Evolutionary conservation across 2,113 vertebrate species (phyloP).

Genomic region (Actenoides hombroni): DNA sequence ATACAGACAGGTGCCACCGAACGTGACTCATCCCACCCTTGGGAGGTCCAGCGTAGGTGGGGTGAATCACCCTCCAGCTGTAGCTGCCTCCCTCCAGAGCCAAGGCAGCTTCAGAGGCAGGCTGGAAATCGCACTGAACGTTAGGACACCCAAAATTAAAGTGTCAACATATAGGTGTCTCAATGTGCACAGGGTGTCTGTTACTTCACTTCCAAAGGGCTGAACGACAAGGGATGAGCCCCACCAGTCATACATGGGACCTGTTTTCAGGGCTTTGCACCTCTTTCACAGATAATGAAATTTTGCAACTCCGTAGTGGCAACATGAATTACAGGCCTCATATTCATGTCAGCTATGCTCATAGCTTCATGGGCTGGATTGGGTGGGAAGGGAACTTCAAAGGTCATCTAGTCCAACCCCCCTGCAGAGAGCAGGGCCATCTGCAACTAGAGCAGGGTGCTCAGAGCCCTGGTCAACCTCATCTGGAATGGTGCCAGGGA

Average conservation of each 20-base stretch:
- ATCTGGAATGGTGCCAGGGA: fast-evolving
- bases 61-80: neutral
- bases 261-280: neutral
- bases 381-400: neutral
- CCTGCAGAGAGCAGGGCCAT: neutral
- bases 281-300: neutral
- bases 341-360: neutral
- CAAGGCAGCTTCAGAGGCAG: neutral
- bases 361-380: neutral
- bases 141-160: neutral
- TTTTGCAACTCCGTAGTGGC: neutral
- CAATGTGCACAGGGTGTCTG: neutral
- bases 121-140: neutral
- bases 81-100: neutral
- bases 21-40: slow-evolving; percentile 21
- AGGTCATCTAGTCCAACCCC: neutral
- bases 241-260: fast-evolving
- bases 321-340: neutral
- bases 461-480: fast-evolving
- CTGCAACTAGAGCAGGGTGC: neutral
- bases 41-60: slow-evolving; percentile 45
- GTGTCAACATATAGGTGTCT: neutral
- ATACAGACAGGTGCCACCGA: neutral
- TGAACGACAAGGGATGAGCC: fast-evolving
- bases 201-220: neutral